Base-by-base conservation (phyloP, 2,113 vertebrate species). In the Scophthalmus maximus region DNA sequence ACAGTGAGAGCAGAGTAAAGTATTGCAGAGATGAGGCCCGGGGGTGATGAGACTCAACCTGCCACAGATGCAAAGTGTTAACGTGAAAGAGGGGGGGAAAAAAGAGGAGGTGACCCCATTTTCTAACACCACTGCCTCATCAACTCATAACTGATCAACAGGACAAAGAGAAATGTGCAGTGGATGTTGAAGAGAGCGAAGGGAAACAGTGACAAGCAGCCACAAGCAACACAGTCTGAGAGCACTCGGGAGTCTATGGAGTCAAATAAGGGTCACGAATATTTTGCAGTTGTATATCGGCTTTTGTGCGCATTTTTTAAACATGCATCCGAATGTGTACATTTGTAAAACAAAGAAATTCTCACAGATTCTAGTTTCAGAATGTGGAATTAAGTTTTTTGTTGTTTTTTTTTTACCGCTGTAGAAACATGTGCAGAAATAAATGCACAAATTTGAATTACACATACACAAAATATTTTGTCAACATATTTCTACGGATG, bases 41-140 rank as follows among this genome's bases (percentile, higher is more conserved):
- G 32, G 27, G 73, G 69, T 63, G 79, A 87, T 67, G 56, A 74
- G 74, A 38, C 74, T 61, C 57, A 62, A 83, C 75, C 77, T 64
- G 61, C 46, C 55, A 38, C 6, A 51, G 63, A 76, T 64, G 57
- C 20, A 44, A 74, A 76, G 66, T 30, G 50, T 57, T 42, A 26
- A 59, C 78, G 65, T 20, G 40, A 36, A 2, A 72, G 73, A 46
- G 27, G 44, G 22, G 63, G 49, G 22, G 2, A 8, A 62, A 44
- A 23, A 55, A 69, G 36, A 81, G 51, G 47, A 68, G 56, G 64
- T 52, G 68, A 76, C 62, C 30, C 29, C 61, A n/a, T 42, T 49
- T 42, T 46, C 29, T 27, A 64, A 11, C 22, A 59, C 29, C 18
- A 22, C 26, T 4, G 42, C 42, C 61, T 84, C 64, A 73, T 90